Evolutionary conservation across 2,888 invertebrate species (phyloP).

Genomic region (Tachina lurida): DNA sequence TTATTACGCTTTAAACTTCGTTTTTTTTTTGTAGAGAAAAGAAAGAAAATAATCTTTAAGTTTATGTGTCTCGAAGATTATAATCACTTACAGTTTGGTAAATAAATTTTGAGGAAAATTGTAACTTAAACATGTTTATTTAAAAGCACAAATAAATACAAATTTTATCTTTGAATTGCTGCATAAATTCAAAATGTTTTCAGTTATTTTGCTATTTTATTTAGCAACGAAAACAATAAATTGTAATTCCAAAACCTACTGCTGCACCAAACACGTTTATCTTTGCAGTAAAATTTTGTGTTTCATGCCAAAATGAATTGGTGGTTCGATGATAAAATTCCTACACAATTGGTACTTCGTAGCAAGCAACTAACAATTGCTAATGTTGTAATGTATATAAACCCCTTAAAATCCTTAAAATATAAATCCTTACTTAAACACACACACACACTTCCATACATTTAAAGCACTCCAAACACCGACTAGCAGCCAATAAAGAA

Average conservation of each 20-base stretch:
- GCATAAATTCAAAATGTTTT: constrained; percentile 56
- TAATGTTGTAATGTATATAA: constrained; percentile 11
- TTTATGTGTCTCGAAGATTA: constrained; percentile 72
- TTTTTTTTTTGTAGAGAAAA: neutral
- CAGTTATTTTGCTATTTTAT: constrained; percentile 47
- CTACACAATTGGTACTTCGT: constrained; percentile 22
- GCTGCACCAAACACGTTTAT: constrained; percentile 58
- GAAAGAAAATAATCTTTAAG: constrained; percentile 60
- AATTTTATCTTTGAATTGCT: constrained; percentile 66
- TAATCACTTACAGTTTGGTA: constrained; percentile 52
- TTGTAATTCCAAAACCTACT: constrained; percentile 55
- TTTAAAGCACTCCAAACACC: constrained; percentile 11
- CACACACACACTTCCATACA: neutral
- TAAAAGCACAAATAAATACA: constrained; percentile 28
- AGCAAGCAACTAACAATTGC: neutral
- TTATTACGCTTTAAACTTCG: constrained; percentile 47
- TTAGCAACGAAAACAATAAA: constrained; percentile 67
- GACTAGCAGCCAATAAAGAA: constrained; percentile 67
- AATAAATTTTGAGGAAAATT: constrained; percentile 59
- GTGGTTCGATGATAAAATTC: constrained; percentile 62
- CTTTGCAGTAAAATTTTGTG: constrained; percentile 62
- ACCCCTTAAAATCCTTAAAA: constrained; percentile 31
- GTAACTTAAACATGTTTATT: constrained; percentile 60
- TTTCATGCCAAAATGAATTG: constrained; percentile 69
- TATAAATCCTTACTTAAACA: constrained; percentile 1